Evolutionary conservation across 2,113 vertebrate genomes (phyloP), one percentile per base, ranked within the genome.

Genomic region (Scophthalmus maximus): DNA sequence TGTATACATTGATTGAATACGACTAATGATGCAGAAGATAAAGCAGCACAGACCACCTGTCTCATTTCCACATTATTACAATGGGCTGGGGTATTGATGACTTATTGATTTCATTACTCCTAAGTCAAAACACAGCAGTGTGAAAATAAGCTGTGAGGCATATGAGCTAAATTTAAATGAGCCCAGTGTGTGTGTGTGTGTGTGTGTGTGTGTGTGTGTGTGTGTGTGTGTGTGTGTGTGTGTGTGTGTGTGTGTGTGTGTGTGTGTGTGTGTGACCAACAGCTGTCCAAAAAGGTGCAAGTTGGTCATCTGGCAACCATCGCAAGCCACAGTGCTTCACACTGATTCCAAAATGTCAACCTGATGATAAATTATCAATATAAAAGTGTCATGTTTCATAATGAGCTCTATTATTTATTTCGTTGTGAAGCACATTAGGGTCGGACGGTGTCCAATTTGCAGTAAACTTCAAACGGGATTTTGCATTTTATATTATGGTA

Each of bases 71-170:
- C 76, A 73, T 80, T 49, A 71, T 79, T 74, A 77, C 56, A 50
- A 80, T 73, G 73, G 56, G 63, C 70, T 56, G 53, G 62, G 34
- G 29, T 84, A 88, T 84, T 84, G 89, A 87, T 75, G 47, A 56
- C 50, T 60, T 79, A 82, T 85, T 56, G 69, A 88, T 79, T 90
- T 84, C 42, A 87, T 85, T 87, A 83, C 42, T 64, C 3, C 25
- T n/a, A 15, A 56, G 57, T 32, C 0, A 32, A 78, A 66, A 77
- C 71, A 26, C 47, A 47, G 51, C 11, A 10, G 47, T 67, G 61
- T 64, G 60, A 47, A 51, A 73, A 55, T 17, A 25, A 52, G 30
- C 59, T 42, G 62, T 27, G 47, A 50, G 29, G 26, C 7, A 61
- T 12, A 25, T 12, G 34, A 49, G 29, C 22, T 18, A 0, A 44